Evolutionary conservation across 1,140 invertebrate species (phyloP).

Genomic region (Yoshiicerus persimilis): DNA sequence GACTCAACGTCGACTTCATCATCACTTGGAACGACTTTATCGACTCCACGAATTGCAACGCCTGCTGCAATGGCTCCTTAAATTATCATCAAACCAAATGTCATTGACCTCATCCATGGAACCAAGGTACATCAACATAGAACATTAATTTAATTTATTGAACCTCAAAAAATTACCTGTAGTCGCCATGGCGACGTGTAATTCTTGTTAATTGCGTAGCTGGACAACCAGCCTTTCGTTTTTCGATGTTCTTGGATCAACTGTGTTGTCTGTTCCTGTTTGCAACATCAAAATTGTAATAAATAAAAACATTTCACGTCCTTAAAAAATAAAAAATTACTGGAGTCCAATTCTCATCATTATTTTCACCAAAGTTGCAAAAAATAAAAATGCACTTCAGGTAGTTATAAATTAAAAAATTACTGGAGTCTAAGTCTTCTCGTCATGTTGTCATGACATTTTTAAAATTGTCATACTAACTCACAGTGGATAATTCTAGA

Average conservation of each 20-base stretch:
- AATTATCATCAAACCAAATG: neutral
- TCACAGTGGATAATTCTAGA: too few species aligned
- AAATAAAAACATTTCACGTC: neutral
- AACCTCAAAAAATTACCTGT: neutral
- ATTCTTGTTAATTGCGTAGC: constrained; percentile 23
- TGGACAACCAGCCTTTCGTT: constrained; percentile 31
- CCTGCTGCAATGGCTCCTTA: constrained; percentile 9
- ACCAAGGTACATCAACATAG: too few species aligned
- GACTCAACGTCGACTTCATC: neutral
- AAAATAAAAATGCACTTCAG: too few species aligned
- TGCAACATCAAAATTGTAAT: neutral
- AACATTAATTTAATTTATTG: too few species aligned
- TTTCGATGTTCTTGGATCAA: neutral
- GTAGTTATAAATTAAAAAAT: too few species aligned
- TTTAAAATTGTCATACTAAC: too few species aligned
- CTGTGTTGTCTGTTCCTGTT: neutral
- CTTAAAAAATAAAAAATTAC: neutral
- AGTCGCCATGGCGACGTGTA: constrained; percentile 37
- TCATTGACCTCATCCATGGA: too few species aligned
- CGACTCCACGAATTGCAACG: neutral
- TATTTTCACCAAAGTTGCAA: too few species aligned
- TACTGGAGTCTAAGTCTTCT: too few species aligned
- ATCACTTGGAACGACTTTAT: neutral
- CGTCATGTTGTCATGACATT: too few species aligned
- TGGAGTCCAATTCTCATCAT: too few species aligned